Conservation (phyloP, 2,113 vertebrate genomes). For the Morone chrysops region DNA sequence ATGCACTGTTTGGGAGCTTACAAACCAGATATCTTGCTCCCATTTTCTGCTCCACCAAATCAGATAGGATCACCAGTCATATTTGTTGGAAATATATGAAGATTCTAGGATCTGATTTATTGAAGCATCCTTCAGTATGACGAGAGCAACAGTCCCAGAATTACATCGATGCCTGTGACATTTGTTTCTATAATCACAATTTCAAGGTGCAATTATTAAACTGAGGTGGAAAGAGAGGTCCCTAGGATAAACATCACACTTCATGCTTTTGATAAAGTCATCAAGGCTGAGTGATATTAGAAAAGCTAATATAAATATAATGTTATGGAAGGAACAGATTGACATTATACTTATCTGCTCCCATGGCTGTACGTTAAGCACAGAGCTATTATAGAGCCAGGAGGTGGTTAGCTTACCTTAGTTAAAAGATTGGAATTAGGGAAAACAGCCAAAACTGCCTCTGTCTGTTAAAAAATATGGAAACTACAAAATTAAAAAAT, state of each 20-base stretch:
- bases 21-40: slow-evolving; percentile 46
- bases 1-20: slow-evolving; percentile 22
- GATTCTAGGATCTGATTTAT: slow-evolving; percentile 5
- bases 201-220: slow-evolving; percentile 2
- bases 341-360: background rate
- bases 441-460: background rate
- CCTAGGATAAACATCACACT: background rate
- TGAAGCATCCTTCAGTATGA: background rate
- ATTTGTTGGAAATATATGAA: slow-evolving; percentile 20
- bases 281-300: background rate
- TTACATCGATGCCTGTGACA: slow-evolving; percentile 38
- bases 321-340: background rate
- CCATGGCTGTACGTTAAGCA: background rate
- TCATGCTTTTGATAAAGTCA: slow-evolving; percentile 28
- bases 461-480: background rate
- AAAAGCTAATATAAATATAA: background rate
- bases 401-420: slow-evolving; percentile 3
- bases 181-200: slow-evolving; percentile 31
- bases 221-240: slow-evolving; percentile 15
- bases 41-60: slow-evolving; percentile 45
- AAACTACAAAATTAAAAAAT: background rate
- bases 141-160: slow-evolving; percentile 1
- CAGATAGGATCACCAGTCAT: slow-evolving; percentile 18
- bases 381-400: background rate
- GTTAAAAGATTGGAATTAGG: background rate